Evolutionary conservation across 2,888 invertebrate genomes (phyloP).

Genomic region (Agelastica alni): DNA sequence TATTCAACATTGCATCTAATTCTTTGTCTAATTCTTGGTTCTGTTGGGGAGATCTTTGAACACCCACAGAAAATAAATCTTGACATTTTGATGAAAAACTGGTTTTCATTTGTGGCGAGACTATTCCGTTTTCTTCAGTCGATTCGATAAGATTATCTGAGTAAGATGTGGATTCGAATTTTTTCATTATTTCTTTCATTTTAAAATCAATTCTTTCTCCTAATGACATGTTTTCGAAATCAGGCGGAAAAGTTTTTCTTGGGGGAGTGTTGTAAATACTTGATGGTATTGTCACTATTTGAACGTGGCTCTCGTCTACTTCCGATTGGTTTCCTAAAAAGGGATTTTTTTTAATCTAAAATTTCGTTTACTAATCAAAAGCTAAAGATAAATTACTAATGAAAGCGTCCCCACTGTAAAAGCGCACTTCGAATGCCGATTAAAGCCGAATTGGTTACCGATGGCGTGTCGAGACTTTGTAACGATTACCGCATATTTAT

Average conservation of each 20-base stretch:
- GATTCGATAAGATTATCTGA: conserved; percentile 44
- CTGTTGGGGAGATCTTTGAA: neutral
- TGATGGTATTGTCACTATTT: conserved; percentile 41
- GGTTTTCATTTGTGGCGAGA: neutral
- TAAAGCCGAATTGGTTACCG: too few species aligned
- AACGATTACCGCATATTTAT: too few species aligned
- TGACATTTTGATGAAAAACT: conserved; percentile 7
- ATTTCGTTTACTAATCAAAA: too few species aligned
- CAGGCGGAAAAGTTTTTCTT: conserved; percentile 39
- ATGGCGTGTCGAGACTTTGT: too few species aligned
- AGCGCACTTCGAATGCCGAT: too few species aligned
- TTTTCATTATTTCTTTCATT: conserved; percentile 62
- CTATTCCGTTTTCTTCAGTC: conserved; percentile 39
- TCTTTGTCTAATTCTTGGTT: neutral
- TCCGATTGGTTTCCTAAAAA: too few species aligned
- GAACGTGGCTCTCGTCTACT: conserved; percentile 30
- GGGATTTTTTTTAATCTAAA: too few species aligned
- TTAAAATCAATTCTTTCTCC: conserved; percentile 58
- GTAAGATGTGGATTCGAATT: conserved; percentile 54
- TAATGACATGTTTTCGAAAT: conserved; percentile 44
- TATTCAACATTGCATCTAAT: conserved; percentile 2
- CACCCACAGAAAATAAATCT: conserved; percentile 9
- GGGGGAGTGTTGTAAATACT: conserved; percentile 34
- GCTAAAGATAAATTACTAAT: too few species aligned
- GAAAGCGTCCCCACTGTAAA: too few species aligned